phyloP scores from a whole-genome alignment of 2,888 invertebrate genomes.

The Tillus elongatus region DNA sequence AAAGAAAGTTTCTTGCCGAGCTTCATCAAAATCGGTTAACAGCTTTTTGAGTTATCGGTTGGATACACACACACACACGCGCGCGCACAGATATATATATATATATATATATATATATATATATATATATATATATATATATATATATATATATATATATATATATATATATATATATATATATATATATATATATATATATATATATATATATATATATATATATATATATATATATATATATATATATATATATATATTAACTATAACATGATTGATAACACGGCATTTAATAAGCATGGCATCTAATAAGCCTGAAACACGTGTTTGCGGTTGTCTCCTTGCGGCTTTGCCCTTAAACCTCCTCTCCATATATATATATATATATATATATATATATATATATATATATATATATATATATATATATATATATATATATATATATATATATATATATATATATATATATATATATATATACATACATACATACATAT shows the following conservation, averaged over 20 bases:
- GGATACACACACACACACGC: conserved; percentile 1
- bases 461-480: conserved; percentile 5
- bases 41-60: too few species aligned
- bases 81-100: too few species aligned
- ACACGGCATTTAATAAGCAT: too few species aligned
- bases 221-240: conserved; percentile 4
- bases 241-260: conserved; percentile 5
- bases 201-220: conserved; percentile 9
- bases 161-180: conserved; percentile 13
- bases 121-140: conserved; percentile 6
- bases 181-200: conserved; percentile 13
- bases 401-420: conserved; percentile 5
- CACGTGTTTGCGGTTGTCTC: too few species aligned
- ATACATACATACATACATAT: too few species aligned
- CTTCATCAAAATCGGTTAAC: too few species aligned
- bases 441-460: conserved; percentile 5
- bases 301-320: too few species aligned
- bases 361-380: too few species aligned
- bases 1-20: too few species aligned
- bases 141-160: conserved; percentile 9
- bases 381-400: conserved; percentile 5
- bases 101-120: conserved; percentile 10
- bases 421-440: conserved; percentile 5
- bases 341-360: too few species aligned
- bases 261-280: too few species aligned